phyloP scores from a whole-genome alignment of 2,888 invertebrate genomes.

The Branchipolynoe longqiensis region DNA sequence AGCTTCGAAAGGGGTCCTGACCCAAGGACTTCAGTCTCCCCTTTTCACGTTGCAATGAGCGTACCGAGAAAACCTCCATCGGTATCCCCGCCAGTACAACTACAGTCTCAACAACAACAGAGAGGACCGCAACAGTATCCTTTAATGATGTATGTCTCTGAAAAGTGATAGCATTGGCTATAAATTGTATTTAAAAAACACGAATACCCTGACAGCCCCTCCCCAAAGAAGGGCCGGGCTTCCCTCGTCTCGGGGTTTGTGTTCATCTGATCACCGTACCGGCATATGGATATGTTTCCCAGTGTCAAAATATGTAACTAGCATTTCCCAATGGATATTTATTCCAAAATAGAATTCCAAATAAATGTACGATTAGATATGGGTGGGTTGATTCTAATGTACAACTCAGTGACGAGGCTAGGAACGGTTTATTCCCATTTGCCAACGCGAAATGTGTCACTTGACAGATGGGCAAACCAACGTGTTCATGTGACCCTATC shows the following conservation, averaged over 20 bases:
- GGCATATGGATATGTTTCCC: slow-evolving; percentile 54
- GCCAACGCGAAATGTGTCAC: slow-evolving; percentile 33
- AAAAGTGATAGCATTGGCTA: neutral
- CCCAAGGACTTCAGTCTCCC: slow-evolving; percentile 72
- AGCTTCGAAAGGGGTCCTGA: slow-evolving; percentile 75
- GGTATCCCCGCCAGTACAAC: slow-evolving; percentile 75
- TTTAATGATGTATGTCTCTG: slow-evolving; percentile 60
- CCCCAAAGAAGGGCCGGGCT: neutral
- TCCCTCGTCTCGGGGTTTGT: neutral
- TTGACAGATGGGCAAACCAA: slow-evolving; percentile 41
- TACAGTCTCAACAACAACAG: slow-evolving; percentile 71
- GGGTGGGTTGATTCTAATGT: neutral
- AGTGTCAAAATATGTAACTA: slow-evolving; percentile 55
- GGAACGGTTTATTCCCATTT: neutral
- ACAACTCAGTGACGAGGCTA: slow-evolving; percentile 1
- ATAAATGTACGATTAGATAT: neutral
- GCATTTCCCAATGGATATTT: slow-evolving; percentile 23
- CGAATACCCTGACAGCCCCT: neutral
- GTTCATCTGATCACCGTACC: slow-evolving; percentile 32
- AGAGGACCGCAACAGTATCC: slow-evolving; percentile 72
- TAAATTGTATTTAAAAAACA: neutral
- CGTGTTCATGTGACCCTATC: slow-evolving; percentile 48
- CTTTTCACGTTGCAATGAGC: slow-evolving; percentile 77
- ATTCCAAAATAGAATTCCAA: neutral
- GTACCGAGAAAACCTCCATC: slow-evolving; percentile 76